Percentiles rank a stretch among this genome's conserved stretches.
phyloP scores from a whole-genome alignment of 1,140 invertebrate species.

The Zaprionus davidi region DNA sequence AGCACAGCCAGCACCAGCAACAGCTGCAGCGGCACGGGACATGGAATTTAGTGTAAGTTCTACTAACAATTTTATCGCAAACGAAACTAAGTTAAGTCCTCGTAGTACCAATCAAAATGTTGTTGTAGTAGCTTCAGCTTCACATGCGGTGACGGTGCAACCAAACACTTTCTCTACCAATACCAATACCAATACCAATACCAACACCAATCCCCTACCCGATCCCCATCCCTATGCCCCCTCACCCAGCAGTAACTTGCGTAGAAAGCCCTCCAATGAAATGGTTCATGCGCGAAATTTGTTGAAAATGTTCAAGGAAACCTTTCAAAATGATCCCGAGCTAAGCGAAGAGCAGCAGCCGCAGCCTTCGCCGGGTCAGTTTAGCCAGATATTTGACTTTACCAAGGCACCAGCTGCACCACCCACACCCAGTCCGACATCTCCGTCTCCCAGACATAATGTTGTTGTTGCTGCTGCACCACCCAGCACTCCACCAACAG shows the following conservation, averaged over 20 bases:
- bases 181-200: constrained; percentile 30
- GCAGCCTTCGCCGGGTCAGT: constrained; percentile 40
- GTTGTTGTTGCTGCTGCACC: background rate
- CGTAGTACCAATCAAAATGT: constrained; percentile 36
- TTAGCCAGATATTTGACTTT: constrained; percentile 70
- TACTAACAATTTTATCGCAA: constrained; percentile 79
- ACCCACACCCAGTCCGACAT: constrained; percentile 20
- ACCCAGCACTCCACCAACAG: constrained; percentile 9
- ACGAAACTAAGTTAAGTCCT: constrained; percentile 66
- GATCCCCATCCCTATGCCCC: constrained; percentile 23
- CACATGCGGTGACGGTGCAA: constrained; percentile 65
- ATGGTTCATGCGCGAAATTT: constrained; percentile 80
- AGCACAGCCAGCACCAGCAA: constrained; percentile 25
- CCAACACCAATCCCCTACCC: constrained; percentile 18
- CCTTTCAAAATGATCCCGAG: constrained; percentile 78
- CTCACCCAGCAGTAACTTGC: constrained; percentile 67
- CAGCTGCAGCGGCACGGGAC: constrained; percentile 59
- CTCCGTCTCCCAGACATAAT: background rate
- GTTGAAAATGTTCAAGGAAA: constrained; percentile 81
- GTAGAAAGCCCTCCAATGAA: constrained; percentile 82
- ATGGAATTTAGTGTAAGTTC: constrained; percentile 84
- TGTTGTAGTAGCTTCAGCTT: constrained; percentile 74
- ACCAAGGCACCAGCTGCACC: constrained; percentile 43
- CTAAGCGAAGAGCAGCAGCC: constrained; percentile 57
- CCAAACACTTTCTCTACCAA: constrained; percentile 10